Evolutionary conservation across 2,113 vertebrate genomes (phyloP).

Genomic region (Nymphicus hollandicus): DNA sequence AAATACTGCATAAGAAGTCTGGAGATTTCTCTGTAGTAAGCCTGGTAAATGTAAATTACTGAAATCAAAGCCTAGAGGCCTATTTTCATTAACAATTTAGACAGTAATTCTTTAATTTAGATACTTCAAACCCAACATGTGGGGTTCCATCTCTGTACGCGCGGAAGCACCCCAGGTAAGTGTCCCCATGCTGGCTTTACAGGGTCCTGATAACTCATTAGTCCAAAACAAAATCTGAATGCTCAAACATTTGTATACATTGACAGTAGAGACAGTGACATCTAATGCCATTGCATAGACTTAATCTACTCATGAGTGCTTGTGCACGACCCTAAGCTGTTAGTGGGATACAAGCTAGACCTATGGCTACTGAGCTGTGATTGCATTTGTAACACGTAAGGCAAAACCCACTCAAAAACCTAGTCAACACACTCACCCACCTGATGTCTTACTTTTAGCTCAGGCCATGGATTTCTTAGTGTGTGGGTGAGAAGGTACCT

Average conservation of each 20-base stretch:
- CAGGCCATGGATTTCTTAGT: background rate
- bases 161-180: background rate
- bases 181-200: background rate
- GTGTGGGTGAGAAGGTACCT: background rate
- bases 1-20: background rate
- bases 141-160: accelerated
- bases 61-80: background rate
- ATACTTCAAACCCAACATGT: background rate
- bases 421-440: background rate
- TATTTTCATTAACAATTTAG: background rate
- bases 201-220: background rate
- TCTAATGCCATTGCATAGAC: background rate
- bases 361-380: background rate
- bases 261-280: background rate
- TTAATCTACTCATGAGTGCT: background rate
- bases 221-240: background rate
- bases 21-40: background rate
- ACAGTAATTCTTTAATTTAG: background rate
- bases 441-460: background rate
- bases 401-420: accelerated
- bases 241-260: background rate
- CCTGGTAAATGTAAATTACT: background rate
- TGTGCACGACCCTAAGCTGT: background rate
- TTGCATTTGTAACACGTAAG: accelerated
- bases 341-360: background rate